phyloP scores from a whole-genome alignment of 2,113 vertebrate genomes.

The Struthio camelus region DNA sequence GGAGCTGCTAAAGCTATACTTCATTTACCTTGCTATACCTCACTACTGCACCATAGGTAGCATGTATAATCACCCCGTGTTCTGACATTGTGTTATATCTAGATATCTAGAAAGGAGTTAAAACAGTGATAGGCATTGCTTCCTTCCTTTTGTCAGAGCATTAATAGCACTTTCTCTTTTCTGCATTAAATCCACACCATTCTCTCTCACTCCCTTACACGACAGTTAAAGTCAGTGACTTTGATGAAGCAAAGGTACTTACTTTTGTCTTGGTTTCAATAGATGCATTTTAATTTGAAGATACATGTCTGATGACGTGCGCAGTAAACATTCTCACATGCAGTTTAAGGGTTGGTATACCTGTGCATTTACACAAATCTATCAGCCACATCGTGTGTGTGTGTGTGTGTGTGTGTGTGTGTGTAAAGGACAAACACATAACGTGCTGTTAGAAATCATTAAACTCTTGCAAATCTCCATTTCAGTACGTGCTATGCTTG shows the following conservation, averaged over 20 bases:
- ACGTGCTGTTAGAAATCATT: not conserved
- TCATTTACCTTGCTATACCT: not conserved
- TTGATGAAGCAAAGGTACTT: not conserved
- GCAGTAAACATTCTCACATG: not conserved
- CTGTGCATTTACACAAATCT: not conserved
- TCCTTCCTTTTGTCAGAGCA: not conserved
- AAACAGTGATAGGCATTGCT: not conserved
- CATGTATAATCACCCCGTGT: not conserved
- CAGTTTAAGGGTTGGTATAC: not conserved
- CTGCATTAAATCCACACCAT: not conserved
- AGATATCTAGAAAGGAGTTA: not conserved
- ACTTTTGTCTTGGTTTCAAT: not conserved
- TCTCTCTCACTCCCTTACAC: not conserved
- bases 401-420: rapidly evolving
- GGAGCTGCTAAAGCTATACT: conserved; percentile 4
- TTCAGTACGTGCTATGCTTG: not conserved
- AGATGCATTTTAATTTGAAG: not conserved
- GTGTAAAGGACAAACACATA: not conserved
- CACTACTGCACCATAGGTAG: not conserved
- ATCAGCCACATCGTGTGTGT: not conserved
- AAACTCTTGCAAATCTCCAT: not conserved
- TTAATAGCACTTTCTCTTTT: not conserved
- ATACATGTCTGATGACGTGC: not conserved
- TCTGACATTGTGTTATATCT: not conserved
- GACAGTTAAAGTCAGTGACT: not conserved